Base-by-base conservation (phyloP, 2,113 vertebrate genomes). In the Calyptomena viridis region DNA sequence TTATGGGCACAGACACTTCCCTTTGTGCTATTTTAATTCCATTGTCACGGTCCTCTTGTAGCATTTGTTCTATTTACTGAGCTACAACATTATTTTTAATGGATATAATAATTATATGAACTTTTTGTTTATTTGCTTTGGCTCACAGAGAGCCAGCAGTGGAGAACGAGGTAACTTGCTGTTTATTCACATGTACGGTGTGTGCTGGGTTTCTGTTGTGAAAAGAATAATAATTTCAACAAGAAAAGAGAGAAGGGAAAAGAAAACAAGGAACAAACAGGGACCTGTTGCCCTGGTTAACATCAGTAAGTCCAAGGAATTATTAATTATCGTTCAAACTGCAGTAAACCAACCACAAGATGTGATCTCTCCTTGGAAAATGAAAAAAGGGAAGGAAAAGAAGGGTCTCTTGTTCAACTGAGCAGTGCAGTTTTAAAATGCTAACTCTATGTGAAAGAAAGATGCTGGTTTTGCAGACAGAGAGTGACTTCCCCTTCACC, bases 11-110 rank as follows among this genome's bases (percentile, higher is more conserved):
- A 5, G 75, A 42, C 84, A 67, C 67, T 93, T 87, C 59, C 62
- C 79, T 94, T 91, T 91, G 95, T 93, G 95, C 75, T 95, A 58
- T 93, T 97, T 94, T 92, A 93, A 96, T 92, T 91, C 72, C 63
- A 91, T 71, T 93, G 90, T 94, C 60, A 11, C 1, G 3, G 30
- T 39, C 80, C 72, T 76, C 71, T 69, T 47, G 72, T 73, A 23
- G 5, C 50, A 75, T 63, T 74, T 25, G 42, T 59, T 88, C 87
- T 94, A 82, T 94, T 91, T 95, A 83, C 84, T 50, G 79, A 93
- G 83, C 79, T 44, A 47, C 79, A 15, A 49, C 4, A 0, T 62
- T 84, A 47, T 71, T 95, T 86, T 90, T 83, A 95, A 96, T 67
- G 83, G 88, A 68, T 62, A 82, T 55, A 86, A 86, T 92, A 90